Evolutionary conservation across 1,140 invertebrate genomes (phyloP), one percentile per base, ranked within the genome.

Genomic region (Rhyacophila brunnea): DNA sequence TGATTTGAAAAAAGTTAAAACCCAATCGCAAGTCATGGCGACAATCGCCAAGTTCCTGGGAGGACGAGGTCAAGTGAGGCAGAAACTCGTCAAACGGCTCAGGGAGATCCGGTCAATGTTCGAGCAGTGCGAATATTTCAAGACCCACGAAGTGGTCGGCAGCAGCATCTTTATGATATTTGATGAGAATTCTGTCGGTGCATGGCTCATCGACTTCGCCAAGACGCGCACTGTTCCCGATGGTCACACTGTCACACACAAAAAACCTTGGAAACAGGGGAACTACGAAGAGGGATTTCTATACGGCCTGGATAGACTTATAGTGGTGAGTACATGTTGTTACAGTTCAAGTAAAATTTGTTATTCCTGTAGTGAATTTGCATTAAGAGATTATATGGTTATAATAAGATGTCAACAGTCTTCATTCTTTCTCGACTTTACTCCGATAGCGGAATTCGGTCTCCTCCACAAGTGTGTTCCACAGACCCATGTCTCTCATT

Each of bases 181-280:
- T 70, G 95, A 98, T 72, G 83, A 89, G 57, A 83, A 85, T 49
- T 87, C 87, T 63, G 89, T 92, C 2, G 91, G 92, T 47, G 90
- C 90, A 2, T 98, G 95, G 95, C 80, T 98, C 58, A 98, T 98
- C 53, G 96, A 98, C 71, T 98, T 98, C 78, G 95, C 92, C 11
- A 98, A 98, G 70, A 95, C 92, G 0, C 80, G 87, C 11, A 80
- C 82, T 43, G 75, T 96, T 20, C 90, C 93, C 0, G 79, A 86
- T 20, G 85, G 85, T 10, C 66, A 85, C 10, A 79, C 70, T 46
- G 81, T 96, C 2, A 85, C 86, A 48, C 95, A 98, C 71, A 80
- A 91, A 43, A 77, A 73, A 10, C 73, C 81, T 19, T 98, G 95
- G 95, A 70, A 82, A 35, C 86, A 91, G 63, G 95, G 95, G 10